Percentiles rank a stretch among this genome's conserved stretches.
Conservation (phyloP, 2,888 invertebrate species). For the Plebejus argus region DNA sequence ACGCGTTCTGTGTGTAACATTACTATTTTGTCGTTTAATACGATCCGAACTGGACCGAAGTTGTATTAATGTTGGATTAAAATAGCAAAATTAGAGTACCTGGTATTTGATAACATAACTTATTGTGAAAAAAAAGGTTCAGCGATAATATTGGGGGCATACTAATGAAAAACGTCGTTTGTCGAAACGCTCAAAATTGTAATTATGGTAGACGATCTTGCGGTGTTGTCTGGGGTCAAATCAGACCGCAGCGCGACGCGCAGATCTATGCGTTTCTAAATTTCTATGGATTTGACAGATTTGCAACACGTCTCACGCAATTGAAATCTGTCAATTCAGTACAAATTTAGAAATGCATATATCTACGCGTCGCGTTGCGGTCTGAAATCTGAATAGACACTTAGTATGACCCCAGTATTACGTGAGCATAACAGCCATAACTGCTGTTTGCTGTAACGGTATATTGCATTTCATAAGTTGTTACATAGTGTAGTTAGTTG, state of each 20-base stretch:
- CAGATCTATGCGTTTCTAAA: too few relatives aligned
- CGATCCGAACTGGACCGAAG: too few relatives aligned
- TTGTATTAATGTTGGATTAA: neutral
- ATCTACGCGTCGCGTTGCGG: too few relatives aligned
- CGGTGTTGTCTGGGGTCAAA: neutral
- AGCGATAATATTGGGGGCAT: neutral
- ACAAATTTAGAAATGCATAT: too few relatives aligned
- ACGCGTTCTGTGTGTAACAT: too few relatives aligned
- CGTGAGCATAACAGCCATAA: neutral
- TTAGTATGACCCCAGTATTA: neutral
- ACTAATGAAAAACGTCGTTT: neutral
- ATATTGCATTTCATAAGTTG: conserved; percentile 19
- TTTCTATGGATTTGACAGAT: too few relatives aligned
- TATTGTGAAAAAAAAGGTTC: neutral
- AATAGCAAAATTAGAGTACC: neutral
- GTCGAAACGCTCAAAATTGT: neutral
- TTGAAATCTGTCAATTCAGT: too few relatives aligned
- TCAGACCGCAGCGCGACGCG: neutral
- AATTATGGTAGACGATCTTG: neutral
- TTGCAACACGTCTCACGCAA: too few relatives aligned
- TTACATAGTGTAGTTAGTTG: conserved; percentile 25
- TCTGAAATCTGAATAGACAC: too few relatives aligned
- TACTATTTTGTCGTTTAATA: too few relatives aligned
- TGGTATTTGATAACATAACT: neutral
- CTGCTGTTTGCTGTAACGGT: neutral